Evolutionary conservation across 1,140 invertebrate species (phyloP), one percentile per base, ranked within the genome.

Genomic region (Bombus fervidus): DNA sequence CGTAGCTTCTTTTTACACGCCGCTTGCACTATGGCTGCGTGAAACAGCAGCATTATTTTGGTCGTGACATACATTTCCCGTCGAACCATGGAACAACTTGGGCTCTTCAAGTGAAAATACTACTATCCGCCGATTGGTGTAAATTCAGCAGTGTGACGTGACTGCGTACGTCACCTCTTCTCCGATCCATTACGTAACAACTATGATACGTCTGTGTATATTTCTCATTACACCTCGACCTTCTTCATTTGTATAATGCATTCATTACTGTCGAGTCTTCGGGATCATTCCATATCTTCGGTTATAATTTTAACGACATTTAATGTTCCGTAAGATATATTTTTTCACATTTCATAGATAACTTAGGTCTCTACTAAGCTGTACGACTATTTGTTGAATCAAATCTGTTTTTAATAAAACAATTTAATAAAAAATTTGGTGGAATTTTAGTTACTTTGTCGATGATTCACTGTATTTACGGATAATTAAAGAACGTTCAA

Each of bases 11-110:
- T 68, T 81, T 39, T 66, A 31, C 66, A 37, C 34, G 34, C 34
- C 37, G 25, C 41, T 62, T 86, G 53, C 86, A 84, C 72, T 86
- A 72, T 66, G 28, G 53, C 41, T 34, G 8, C 37, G 66, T 15
- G 68, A 62, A 80, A 87, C 87, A 68, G 73, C 78, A 75, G 79
- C 87, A 81, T 69, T 88, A 89, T 89, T 89, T 89, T 83, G 79
- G 87, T 89, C 88, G 69, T 79, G 88, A 86, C 88, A 89, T 39
- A 89, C 53, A 83, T 89, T 86, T 81, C 25, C 39, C 34, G 31
- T 37, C 57, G 57, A 84, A 31, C 25, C 57, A 12, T 25, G 59
- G 86, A 66, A 28, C 41, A n/a, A 18, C 12, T 13, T 37, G 57
- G 83, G 47, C 82, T 77, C 62, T 86, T 68, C 79, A 75, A 22